Base-by-base conservation (phyloP, 1,140 invertebrate genomes). In the Delia radicum region DNA sequence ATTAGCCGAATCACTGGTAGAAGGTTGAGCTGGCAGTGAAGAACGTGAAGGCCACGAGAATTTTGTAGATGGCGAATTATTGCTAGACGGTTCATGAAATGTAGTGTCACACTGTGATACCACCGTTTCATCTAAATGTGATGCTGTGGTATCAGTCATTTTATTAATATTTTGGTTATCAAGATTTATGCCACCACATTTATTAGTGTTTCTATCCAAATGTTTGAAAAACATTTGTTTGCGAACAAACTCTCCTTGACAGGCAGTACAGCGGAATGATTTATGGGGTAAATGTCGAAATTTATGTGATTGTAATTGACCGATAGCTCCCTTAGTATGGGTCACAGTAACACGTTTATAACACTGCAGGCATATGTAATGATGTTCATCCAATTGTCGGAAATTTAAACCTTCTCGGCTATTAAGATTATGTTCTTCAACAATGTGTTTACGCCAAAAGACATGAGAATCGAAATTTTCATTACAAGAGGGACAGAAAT, bases 161-260 rank as follows among this genome's bases (percentile, higher is more conserved):
- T n/a, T n/a, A n/a, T n/a, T n/a, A n/a, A n/a, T n/a, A n/a, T n/a
- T n/a, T n/a, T n/a, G n/a, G n/a, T n/a, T 26, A 12, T 55, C 48
- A 8, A 18, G 48, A 55, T 73, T 55, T 18, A 55, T 55, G 62
- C 78, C 82, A 46, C 82, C 81, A 69, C 83, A 85, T 1, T 81
- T 79, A 77, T 85, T 83, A 10, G 83, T 85, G 33, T 79, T 78
- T 0, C 81, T 77, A 67, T 85, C 85, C 48, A 85, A 72, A 74
- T 85, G 83, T 46, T 85, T 85, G 48, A 85, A 85, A 74, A 85
- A 85, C 83, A 85, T 85, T 78, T 85, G 83, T 33, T 85, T 85
- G 21, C 83, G 83, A 12, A 85, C 83, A 76, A 85, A 85, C 31
- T 82, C 80, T 0, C 80, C 81, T 42, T 74, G 78, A 65, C 83